Evolutionary conservation across 2,797 vertebrate genomes (phyloP).

Genomic region (Pristis pectinata): DNA sequence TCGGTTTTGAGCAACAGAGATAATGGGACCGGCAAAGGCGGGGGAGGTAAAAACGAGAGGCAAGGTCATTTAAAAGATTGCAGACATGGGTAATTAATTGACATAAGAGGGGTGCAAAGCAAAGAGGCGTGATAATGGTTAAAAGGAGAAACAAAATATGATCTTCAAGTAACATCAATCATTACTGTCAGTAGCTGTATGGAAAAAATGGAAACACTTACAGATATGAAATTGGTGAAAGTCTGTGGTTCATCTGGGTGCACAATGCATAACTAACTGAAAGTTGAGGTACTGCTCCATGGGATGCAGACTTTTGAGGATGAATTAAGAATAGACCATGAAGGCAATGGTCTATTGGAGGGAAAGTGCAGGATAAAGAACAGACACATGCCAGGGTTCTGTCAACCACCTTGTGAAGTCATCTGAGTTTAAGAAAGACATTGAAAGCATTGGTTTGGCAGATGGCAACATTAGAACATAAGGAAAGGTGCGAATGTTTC

Average conservation of each 20-base stretch:
- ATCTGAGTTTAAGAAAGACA: neutral
- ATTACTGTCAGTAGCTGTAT: neutral
- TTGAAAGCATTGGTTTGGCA: neutral
- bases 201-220: neutral
- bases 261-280: neutral
- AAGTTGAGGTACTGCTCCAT: neutral
- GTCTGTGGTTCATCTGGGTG: neutral
- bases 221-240: neutral
- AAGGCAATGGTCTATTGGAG: too few relatives aligned
- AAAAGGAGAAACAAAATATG: neutral
- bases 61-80: neutral
- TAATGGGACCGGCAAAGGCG: too few relatives aligned
- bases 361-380: neutral
- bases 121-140: neutral
- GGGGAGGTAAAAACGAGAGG: neutral
- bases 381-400: too few relatives aligned
- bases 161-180: neutral
- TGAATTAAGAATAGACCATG: neutral
- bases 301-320: too few relatives aligned
- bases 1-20: neutral
- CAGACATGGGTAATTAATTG: neutral
- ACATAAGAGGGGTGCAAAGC: neutral
- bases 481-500: neutral
- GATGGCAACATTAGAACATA: neutral
- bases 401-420: neutral